phyloP scores from a whole-genome alignment of 2,797 vertebrate genomes.

The Cossypha niveicapilla region DNA sequence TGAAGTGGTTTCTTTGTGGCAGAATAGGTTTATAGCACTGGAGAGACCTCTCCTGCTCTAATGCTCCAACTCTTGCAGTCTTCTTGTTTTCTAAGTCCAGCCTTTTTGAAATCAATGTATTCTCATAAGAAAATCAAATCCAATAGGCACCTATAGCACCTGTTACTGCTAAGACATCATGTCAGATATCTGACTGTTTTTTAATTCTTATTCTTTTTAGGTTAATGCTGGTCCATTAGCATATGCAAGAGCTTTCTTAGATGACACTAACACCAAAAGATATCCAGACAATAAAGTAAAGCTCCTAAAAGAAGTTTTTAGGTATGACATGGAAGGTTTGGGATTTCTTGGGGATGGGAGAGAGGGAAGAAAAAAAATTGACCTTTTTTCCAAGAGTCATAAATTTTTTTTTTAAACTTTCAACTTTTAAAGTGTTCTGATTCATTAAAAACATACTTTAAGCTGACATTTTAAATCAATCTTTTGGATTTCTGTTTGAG shows the following conservation, averaged over 20 bases:
- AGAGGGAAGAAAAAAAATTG: too few relatives aligned
- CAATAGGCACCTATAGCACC: not conserved
- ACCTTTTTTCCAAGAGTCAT: not conserved
- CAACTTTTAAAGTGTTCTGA: not conserved
- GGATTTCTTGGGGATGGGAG: not conserved
- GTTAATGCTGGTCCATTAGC: slow-evolving; percentile 95
- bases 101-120: not conserved
- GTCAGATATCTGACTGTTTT: not conserved
- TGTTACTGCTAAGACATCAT: not conserved
- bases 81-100: not conserved
- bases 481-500: not conserved
- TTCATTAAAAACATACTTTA: not conserved
- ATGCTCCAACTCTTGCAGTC: not conserved
- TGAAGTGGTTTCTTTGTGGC: not conserved
- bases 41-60: not conserved
- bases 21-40: not conserved
- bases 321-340: slow-evolving; percentile 73
- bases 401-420: not conserved
- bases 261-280: slow-evolving; percentile 89
- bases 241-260: slow-evolving; percentile 93
- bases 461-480: not conserved
- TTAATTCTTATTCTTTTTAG: slow-evolving; percentile 66
- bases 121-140: not conserved
- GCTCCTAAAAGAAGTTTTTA: slow-evolving; percentile 94
- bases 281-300: slow-evolving; percentile 98